Percentiles rank a stretch among this genome's conserved stretches.
Conservation (phyloP, 2,113 vertebrate species). For the Bombycilla garrulus region DNA sequence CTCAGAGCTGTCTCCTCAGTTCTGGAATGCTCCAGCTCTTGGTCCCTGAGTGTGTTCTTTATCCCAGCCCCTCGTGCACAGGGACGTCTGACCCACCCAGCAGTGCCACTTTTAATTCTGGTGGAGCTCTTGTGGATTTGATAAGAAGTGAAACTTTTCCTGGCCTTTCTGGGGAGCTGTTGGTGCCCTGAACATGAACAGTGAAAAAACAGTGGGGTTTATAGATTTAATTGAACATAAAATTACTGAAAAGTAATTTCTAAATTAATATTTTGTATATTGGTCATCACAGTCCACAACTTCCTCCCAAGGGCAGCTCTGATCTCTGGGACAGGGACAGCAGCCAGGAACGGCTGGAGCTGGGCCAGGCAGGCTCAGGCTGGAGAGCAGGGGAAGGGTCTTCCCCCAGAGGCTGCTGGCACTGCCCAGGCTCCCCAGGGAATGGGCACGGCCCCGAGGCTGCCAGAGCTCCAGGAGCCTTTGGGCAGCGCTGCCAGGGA, state of each 20-base stretch:
- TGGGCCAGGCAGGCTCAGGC: background rate
- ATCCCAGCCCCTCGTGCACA: accelerated
- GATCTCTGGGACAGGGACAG: background rate
- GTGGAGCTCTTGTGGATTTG: background rate
- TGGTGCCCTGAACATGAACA: background rate
- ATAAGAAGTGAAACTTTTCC: background rate
- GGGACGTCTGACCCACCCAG: background rate
- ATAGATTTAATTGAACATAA: background rate
- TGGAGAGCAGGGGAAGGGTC: background rate
- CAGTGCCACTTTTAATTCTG: background rate
- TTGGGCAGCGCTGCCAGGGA: background rate
- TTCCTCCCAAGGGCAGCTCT: accelerated
- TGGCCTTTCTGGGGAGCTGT: background rate
- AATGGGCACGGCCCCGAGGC: background rate
- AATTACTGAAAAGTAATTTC: background rate
- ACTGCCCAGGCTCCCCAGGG: background rate
- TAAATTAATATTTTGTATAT: background rate
- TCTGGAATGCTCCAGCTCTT: background rate
- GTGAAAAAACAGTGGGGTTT: background rate
- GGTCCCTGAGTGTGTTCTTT: background rate
- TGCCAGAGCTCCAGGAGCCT: background rate
- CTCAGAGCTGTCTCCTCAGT: background rate
- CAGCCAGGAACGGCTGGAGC: accelerated
- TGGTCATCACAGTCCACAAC: background rate
- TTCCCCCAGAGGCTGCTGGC: background rate